These are phyloP conservation scores for Parnassius glacialis DNA, from an alignment of 2,888 invertebrate species.

Conservation along the genomic window DNA sequence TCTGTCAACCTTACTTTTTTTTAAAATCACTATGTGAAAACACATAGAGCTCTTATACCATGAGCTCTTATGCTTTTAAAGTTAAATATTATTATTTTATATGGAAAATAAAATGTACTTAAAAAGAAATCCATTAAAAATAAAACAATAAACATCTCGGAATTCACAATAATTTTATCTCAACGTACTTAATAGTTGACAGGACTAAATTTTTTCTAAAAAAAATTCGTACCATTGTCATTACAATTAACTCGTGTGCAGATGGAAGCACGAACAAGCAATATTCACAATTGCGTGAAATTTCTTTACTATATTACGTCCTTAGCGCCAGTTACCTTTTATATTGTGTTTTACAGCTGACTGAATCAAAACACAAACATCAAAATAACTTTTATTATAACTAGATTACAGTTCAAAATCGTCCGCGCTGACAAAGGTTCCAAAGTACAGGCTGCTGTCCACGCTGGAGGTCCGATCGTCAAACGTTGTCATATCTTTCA, in stretches of 20 bases:
- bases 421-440: slow-evolving; percentile 1
- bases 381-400: neutral
- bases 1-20: no score
- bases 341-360: slow-evolving; percentile 23
- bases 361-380: neutral
- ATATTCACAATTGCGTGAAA: slow-evolving; percentile 51
- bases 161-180: no score
- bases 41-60: no score
- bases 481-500: slow-evolving; percentile 64
- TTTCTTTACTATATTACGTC: slow-evolving; percentile 38
- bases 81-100: no score
- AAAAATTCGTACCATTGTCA: neutral
- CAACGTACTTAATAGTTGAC: no score
- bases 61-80: no score
- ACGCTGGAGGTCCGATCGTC: slow-evolving; percentile 65
- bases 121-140: no score
- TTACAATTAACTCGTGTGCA: slow-evolving; percentile 24
- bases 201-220: neutral
- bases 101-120: no score
- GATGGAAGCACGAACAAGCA: slow-evolving; percentile 43
- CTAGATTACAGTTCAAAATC: slow-evolving; percentile 1
- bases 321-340: slow-evolving; percentile 52
- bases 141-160: no score
- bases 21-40: no score
- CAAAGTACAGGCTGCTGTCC: slow-evolving; percentile 6